phyloP scores from a whole-genome alignment of 2,888 invertebrate species.

The Monochamus alternatus region DNA sequence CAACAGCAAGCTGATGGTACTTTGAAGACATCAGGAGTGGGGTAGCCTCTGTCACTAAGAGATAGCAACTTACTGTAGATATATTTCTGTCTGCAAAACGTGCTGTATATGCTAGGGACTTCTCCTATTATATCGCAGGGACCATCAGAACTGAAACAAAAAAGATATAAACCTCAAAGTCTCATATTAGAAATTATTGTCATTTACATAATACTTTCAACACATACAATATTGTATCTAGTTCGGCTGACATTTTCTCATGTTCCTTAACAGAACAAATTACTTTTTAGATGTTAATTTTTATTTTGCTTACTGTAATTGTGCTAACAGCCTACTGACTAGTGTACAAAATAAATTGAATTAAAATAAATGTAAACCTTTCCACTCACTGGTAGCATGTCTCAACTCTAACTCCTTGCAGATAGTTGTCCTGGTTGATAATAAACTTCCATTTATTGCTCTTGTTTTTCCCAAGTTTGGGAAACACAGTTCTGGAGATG shows the following conservation, averaged over 20 bases:
- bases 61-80: constrained; percentile 74
- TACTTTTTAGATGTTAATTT: too few relatives aligned
- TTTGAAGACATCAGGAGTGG: constrained; percentile 73
- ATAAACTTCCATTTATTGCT: constrained; percentile 81
- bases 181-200: background rate
- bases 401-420: constrained; percentile 84
- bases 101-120: constrained; percentile 69
- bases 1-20: constrained; percentile 87
- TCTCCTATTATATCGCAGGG: constrained; percentile 72
- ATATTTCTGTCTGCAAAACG: constrained; percentile 76
- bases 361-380: too few relatives aligned
- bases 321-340: too few relatives aligned
- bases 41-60: constrained; percentile 70
- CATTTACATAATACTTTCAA: too few relatives aligned
- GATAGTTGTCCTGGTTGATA: constrained; percentile 74
- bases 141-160: constrained; percentile 52
- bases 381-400: constrained; percentile 71
- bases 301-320: too few relatives aligned
- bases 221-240: too few relatives aligned
- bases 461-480: constrained; percentile 75
- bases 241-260: too few relatives aligned
- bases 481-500: constrained; percentile 74
- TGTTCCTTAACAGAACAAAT: too few relatives aligned
- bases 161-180: background rate
- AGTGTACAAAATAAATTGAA: too few relatives aligned